Percentiles rank a stretch among this genome's conserved stretches.
These are phyloP conservation scores for Syngnathus rostellatus DNA, from an alignment of 2,797 vertebrate genomes.

Conservation along the genomic window DNA sequence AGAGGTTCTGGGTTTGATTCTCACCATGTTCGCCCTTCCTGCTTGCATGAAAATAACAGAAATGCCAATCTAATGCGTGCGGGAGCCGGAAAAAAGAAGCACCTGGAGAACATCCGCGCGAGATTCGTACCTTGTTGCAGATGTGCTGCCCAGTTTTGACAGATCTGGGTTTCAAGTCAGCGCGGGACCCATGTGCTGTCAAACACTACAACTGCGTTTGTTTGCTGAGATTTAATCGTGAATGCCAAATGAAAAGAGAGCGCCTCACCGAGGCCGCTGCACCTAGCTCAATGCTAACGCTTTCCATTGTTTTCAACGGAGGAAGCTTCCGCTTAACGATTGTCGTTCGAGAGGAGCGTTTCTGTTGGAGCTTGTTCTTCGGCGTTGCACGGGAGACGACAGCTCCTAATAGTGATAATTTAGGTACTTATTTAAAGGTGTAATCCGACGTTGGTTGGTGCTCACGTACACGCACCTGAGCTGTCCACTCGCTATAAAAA, in stretches of 20 bases:
- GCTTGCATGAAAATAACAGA: no score
- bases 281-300: conserved; percentile 45
- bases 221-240: background rate
- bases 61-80: no score
- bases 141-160: background rate
- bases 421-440: background rate
- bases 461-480: background rate
- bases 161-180: background rate
- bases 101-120: background rate
- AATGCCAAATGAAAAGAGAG: background rate
- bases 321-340: conserved; percentile 21
- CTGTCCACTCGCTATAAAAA: conserved; percentile 28
- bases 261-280: conserved; percentile 34
- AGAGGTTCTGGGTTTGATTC: no score
- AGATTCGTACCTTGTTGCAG: background rate
- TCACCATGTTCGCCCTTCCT: no score
- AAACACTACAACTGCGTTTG: background rate
- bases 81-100: background rate
- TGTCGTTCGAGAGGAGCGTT: background rate
- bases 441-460: background rate
- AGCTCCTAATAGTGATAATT: background rate
- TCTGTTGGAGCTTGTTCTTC: background rate
- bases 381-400: background rate
- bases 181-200: background rate
- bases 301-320: conserved; percentile 34